Conservation (phyloP, 1,140 invertebrate genomes). For the Mycetomoellerius zeteki region DNA sequence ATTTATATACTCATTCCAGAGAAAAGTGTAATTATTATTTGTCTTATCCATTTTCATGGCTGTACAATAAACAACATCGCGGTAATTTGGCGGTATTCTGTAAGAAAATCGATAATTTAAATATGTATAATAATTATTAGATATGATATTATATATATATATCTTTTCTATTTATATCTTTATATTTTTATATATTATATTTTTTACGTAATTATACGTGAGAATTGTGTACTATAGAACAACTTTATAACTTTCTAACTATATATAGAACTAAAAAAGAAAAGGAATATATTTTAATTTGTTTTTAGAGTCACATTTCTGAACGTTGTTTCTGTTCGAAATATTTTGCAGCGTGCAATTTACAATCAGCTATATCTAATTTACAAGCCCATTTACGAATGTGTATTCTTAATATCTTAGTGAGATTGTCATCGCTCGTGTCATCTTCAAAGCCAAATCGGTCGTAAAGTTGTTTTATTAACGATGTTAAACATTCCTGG, state of each 20-base stretch:
- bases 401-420: conserved; percentile 45
- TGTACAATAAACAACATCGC: conserved; percentile 85
- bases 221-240: not conserved
- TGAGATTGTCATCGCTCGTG: not conserved
- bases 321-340: not conserved
- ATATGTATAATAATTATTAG: too few relatives aligned
- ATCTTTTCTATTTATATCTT: conserved; percentile 63
- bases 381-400: conserved; percentile 86
- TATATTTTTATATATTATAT: not conserved
- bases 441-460: conserved; percentile 82
- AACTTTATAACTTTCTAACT: too few relatives aligned
- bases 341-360: conserved; percentile 54
- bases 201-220: not conserved
- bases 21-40: conserved; percentile 59
- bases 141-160: conserved; percentile 65
- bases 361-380: conserved; percentile 85
- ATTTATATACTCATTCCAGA: conserved; percentile 66
- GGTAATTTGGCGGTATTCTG: conserved; percentile 88
- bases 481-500: conserved; percentile 88
- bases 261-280: not conserved
- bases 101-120: conserved; percentile 48
- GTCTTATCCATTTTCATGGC: conserved; percentile 62
- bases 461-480: conserved; percentile 88
- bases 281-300: conserved; percentile 14
- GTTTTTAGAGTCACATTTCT: not conserved